phyloP scores from a whole-genome alignment of 2,888 invertebrate species.

The Xestia xanthographa region DNA sequence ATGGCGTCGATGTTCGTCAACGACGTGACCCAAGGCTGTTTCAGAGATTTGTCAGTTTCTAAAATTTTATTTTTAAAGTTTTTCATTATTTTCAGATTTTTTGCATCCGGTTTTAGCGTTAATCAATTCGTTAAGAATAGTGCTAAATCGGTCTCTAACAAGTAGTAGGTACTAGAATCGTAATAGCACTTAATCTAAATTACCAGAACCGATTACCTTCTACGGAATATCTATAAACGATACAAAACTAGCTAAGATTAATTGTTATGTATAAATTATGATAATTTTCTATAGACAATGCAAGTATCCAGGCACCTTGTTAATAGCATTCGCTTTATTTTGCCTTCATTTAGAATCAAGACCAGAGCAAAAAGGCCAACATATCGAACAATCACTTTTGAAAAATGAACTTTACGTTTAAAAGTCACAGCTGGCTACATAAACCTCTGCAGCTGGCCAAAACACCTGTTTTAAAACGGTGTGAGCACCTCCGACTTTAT shows the following conservation, averaged over 20 bases:
- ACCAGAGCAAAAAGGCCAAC: not conserved
- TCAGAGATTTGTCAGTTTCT: not conserved
- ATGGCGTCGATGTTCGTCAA: not conserved
- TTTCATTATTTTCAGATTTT: not conserved
- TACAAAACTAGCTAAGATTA: conserved; percentile 47
- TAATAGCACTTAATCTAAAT: conserved; percentile 34
- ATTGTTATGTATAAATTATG: conserved; percentile 48
- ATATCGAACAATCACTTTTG: conserved; percentile 14
- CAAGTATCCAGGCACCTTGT: conserved; percentile 2
- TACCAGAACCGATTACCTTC: conserved; percentile 38
- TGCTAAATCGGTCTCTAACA: not conserved
- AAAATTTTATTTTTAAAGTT: not conserved
- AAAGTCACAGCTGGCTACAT: conserved; percentile 15
- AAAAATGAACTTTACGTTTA: conserved; percentile 5
- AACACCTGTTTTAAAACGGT: conserved; percentile 73
- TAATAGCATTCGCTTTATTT: conserved; percentile 16
- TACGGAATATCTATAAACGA: conserved; percentile 49
- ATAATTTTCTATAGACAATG: conserved; percentile 46
- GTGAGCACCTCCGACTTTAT: conserved; percentile 83
- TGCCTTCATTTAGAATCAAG: not conserved
- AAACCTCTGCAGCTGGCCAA: conserved; percentile 30
- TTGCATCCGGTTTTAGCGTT: not conserved
- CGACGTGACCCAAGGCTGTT: not conserved
- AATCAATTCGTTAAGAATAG: not conserved
- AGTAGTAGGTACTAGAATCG: not conserved